phyloP scores from a whole-genome alignment of 2,888 invertebrate species.

The Phasia obesa region DNA sequence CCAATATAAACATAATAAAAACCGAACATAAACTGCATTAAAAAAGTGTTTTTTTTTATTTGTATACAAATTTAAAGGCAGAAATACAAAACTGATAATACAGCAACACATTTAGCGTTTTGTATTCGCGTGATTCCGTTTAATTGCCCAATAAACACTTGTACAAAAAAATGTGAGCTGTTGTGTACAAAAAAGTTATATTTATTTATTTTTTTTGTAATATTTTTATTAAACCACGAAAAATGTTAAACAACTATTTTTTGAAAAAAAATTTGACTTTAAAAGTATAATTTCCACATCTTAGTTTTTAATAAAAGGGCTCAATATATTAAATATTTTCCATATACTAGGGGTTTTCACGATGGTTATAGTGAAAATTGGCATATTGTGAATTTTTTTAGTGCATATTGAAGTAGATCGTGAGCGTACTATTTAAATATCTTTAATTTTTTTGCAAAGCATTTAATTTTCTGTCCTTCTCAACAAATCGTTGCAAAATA shows the following conservation, averaged over 20 bases:
- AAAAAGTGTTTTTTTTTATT: background rate
- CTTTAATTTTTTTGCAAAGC: no score
- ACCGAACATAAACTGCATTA: background rate
- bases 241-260: background rate
- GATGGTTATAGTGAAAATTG: no score
- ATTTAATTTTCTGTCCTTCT: no score
- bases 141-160: constrained; percentile 19
- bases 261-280: background rate
- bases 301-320: no score
- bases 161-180: constrained; percentile 1
- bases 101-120: background rate
- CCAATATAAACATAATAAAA: constrained; percentile 56
- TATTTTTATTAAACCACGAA: background rate
- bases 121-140: background rate
- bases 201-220: background rate
- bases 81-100: constrained; percentile 1
- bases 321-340: no score
- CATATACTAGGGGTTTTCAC: no score
- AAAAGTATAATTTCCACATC: no score
- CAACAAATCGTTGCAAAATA: no score
- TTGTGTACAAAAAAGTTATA: no score
- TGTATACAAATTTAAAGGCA: constrained; percentile 5
- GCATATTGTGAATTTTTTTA: no score
- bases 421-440: no score
- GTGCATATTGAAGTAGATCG: no score